Evolutionary conservation across 2,888 invertebrate genomes (phyloP), one percentile per base, ranked within the genome.

Genomic region (Drosophila antonietae): DNA sequence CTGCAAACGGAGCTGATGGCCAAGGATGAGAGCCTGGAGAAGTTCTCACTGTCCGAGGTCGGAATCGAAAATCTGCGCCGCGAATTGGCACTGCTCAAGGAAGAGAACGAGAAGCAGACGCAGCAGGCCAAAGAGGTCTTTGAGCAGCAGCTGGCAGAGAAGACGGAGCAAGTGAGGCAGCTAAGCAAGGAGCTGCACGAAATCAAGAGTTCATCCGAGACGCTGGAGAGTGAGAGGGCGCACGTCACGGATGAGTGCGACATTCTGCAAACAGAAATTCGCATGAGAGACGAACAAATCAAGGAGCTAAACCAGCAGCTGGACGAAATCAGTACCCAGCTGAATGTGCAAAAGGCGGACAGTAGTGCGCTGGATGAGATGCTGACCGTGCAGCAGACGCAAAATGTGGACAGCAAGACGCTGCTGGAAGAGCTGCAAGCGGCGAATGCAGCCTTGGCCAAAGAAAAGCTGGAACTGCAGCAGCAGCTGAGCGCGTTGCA

Each of bases 1-100:
- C 70, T 92, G 33, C 89, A 91, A 71, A 68, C 81, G 7, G 91
- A 92, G 62, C 69, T 92, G 51, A 69, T 91, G 49, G 78, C 73
- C 39, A 92, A 92, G 49, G 91, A 91, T 66, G 90, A 91, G 43
- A 92, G 93, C 39, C 80, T 94, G 39, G 92, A 92, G 72, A 92
- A 92, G 53, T 88, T 93, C 69, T 88, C 90, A 2, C 70, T 91
- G 14, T 91, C 91, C 0, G 68, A 90, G 56, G 77, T 88, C 71
- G 90, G 89, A 41, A 85, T 92, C 43, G 90, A 92, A 59, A 90
- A 92, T 73, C 78, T 91, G 37, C 87, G 90, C 18, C 72, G 78
- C 8, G 91, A 91, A 31, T 58, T 91, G 62, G 64, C 76, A 23
- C 67, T 87, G 23, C 80, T 90, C 23, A 90, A 89, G 56, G 85